Conservation (phyloP, 2,113 vertebrate genomes). For the Gallinago undulata region DNA sequence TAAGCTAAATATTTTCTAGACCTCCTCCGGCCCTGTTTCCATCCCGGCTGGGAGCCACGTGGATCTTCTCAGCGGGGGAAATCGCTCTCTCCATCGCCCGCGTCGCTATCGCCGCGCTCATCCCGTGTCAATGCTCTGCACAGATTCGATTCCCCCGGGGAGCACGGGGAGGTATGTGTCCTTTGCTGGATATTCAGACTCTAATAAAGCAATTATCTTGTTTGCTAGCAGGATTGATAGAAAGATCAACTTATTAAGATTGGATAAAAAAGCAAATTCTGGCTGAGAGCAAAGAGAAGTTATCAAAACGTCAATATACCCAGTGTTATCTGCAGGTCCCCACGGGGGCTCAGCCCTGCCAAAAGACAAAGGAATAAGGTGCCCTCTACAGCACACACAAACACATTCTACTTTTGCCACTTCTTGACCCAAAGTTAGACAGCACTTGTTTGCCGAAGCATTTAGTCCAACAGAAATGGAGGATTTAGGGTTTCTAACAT, state of each 20-base stretch:
- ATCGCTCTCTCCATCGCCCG: neutral
- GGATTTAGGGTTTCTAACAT: neutral
- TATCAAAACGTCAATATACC: neutral
- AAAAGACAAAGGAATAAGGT: neutral
- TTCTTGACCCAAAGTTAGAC: neutral
- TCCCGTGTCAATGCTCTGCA: neutral
- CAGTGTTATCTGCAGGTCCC: neutral
- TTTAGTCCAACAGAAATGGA: accelerated
- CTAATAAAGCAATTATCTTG: neutral
- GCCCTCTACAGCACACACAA: constrained; percentile 7
- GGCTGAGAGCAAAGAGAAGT: neutral
- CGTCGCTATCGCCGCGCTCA: accelerated
- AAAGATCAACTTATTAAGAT: neutral
- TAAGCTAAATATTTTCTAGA: neutral
- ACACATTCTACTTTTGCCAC: accelerated
- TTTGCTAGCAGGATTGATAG: constrained; percentile 8
- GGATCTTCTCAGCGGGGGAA: neutral
- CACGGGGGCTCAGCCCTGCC: neutral
- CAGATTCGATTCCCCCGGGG: neutral
- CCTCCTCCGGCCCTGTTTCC: neutral
- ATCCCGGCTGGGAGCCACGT: neutral
- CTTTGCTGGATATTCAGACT: neutral
- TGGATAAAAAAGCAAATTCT: neutral
- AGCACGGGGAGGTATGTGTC: neutral
- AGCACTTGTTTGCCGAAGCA: neutral